Base-by-base conservation (phyloP, 2,797 vertebrate species). In the Rhyacichthys aspro region DNA sequence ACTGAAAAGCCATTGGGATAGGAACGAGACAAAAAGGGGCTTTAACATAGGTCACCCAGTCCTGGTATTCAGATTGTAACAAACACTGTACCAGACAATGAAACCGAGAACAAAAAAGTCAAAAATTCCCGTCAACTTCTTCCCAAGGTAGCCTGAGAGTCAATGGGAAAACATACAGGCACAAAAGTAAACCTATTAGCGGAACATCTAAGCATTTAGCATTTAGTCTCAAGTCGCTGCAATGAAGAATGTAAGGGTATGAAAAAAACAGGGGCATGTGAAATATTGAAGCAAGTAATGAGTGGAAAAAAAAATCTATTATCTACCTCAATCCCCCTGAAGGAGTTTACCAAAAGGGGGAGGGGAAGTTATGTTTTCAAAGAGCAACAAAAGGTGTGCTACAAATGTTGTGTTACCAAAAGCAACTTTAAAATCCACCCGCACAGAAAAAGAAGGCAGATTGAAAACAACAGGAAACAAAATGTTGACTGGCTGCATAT, bases 101-200 rank as follows among this genome's bases (percentile, higher is more conserved):
- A 63, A 7, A 11, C 39, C 2, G 38, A 0, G 17, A 52, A 86
- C 56, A 72, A 73, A 72, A 43, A 66, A 79, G 70, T 63, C 67
- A 56, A 70, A 85, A 67, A 79, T 78, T 82, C 79, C 65, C 16
- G 5, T 82, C 55, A 80, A 75, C 55, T 63, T 76, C 52, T 57
- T 60, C 77, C 59, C 54, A 67, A 76, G 28, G 57, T 41, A 71
- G 54, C 68, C 72, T 46, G 23, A 62, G 74, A 88, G 83, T 73
- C 17, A 11, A 78, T 16, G 46, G 47, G 79, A 72, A 88, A 88
- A 88, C 82, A 87, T 15, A 81, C 10, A 0, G 44, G 72, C 70
- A 84, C 67, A 84, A 85, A 89, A 70, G 79, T 91, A 91, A 91
- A 92, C 88, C 89, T 82, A 86, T 91, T 91, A 90, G 80, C 11